phyloP scores from a whole-genome alignment of 2,888 invertebrate genomes.

The Caenorhabditis japonica region DNA sequence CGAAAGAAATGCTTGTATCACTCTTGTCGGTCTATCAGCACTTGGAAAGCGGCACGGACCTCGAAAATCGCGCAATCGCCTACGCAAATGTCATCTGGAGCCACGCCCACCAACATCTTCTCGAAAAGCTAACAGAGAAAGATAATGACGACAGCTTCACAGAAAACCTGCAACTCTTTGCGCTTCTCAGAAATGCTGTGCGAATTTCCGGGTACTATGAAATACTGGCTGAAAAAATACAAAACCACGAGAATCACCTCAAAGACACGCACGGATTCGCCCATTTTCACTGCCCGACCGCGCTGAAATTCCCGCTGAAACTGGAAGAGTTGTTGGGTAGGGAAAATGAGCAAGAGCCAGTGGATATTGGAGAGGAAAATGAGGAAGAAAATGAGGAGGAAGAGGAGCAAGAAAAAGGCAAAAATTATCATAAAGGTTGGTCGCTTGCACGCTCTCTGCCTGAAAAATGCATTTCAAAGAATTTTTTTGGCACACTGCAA shows the following conservation, averaged over 20 bases:
- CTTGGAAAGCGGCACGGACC: slow-evolving; percentile 34
- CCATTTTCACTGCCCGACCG: neutral
- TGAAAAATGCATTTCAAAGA: no score
- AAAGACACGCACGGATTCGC: neutral
- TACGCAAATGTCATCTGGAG: slow-evolving; percentile 27
- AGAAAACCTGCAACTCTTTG: slow-evolving; percentile 8
- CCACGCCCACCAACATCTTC: neutral
- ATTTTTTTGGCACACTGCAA: no score
- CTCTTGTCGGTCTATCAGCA: slow-evolving; percentile 37
- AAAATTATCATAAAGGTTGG: no score
- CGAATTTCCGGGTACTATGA: neutral
- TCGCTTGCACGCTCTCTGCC: no score
- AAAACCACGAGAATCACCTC: neutral
- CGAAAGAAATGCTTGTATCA: slow-evolving; percentile 30
- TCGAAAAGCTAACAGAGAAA: neutral
- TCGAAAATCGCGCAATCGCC: slow-evolving; percentile 28
- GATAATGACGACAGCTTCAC: neutral
- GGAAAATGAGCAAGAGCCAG: neutral
- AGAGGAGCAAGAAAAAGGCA: neutral
- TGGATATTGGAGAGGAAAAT: neutral
- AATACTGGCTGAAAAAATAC: neutral
- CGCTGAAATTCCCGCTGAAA: neutral
- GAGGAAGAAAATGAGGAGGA: neutral
- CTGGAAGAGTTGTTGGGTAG: no score
- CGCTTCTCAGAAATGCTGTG: slow-evolving; percentile 9